Evolutionary conservation across 2,113 vertebrate genomes (phyloP), one percentile per base, ranked within the genome.

Genomic region (Syrrhaptes paradoxus): DNA sequence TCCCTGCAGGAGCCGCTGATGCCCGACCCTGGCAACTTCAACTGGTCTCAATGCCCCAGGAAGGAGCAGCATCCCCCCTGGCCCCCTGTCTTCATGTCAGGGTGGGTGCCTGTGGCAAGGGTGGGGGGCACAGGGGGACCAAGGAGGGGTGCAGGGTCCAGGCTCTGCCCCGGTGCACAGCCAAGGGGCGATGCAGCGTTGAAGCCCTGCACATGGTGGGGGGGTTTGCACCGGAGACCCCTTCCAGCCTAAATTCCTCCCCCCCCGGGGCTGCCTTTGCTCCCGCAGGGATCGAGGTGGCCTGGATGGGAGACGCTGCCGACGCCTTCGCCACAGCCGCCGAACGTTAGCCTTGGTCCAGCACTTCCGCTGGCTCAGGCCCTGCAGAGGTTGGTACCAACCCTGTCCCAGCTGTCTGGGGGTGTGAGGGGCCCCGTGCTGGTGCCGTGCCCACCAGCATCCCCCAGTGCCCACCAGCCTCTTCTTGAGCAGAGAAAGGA

Each of bases 321-420:
- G 7, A 7, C 36, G 4, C 7, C 10, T 4, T 13, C 89, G 5
- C 29, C 17, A 2, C 13, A 7, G 41, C 70, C 26, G 0, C 41
- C 89, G 34, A 2, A 28, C 57, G 13, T 21, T 68, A 16, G 18
- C 32, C 5, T 1, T 1, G 49, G 16, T 72, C 1, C 58, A 7
- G 4, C 22, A 0, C 4, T 2, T 1, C 2, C 4, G 12, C 0
- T 17, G 17, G 4, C 32, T 8, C 26, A 2, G 1, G 0, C 3
- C 58, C 21, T 7, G 18, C 36, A 28, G 12, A 92, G 88, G 97
- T 97, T 21, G 4, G 94, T 92, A 34, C 68, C 3, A 1, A 13
- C 19, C n/a, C 54, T 5, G 29, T 9, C 3, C 9, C 3, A 1
- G 29, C 31, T 63, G 28, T 66, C 43, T 4, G 7, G 52, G 58